Conservation (phyloP, 2,797 vertebrate species). For the Gymnoscopelus braueri region DNA sequence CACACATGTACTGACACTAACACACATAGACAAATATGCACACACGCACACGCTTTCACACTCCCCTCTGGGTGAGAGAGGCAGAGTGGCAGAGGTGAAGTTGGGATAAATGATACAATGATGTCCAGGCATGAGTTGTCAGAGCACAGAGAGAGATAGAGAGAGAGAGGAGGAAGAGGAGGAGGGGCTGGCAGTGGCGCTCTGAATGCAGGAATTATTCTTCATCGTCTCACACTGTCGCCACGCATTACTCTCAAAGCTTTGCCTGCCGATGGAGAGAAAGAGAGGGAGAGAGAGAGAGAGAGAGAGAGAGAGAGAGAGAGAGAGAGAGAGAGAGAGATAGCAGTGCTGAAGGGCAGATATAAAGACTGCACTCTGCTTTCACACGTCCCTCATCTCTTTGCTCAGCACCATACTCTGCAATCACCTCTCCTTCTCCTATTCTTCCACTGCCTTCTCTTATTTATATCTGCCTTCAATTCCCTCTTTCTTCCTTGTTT, state of each 20-base stretch:
- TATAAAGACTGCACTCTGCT: slow-evolving; percentile 86
- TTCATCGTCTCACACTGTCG: slow-evolving; percentile 90
- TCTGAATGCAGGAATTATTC: slow-evolving; percentile 89
- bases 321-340: slow-evolving; percentile 1
- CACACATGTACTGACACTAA: slow-evolving; percentile 62
- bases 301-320: neutral
- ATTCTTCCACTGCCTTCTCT: slow-evolving; percentile 74
- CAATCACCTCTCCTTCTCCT: slow-evolving; percentile 75
- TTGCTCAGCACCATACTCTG: slow-evolving; percentile 80
- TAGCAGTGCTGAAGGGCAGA: slow-evolving; percentile 76
- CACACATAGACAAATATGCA: slow-evolving; percentile 56
- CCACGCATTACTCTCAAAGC: slow-evolving; percentile 86
- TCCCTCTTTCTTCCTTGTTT: slow-evolving; percentile 46
- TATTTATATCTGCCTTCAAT: slow-evolving; percentile 35
- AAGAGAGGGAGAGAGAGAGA: slow-evolving; percentile 9
- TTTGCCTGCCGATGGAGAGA: slow-evolving; percentile 70
- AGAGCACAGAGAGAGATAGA: slow-evolving; percentile 59
- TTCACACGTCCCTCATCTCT: slow-evolving; percentile 82
- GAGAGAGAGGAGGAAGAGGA: slow-evolving; percentile 59
- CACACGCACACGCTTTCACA: slow-evolving; percentile 71
- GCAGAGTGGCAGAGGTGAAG: slow-evolving; percentile 70
- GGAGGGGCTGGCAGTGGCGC: slow-evolving; percentile 67
- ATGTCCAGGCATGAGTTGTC: slow-evolving; percentile 87
- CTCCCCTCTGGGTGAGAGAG: slow-evolving; percentile 76
- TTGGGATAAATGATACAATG: slow-evolving; percentile 87